Conservation (phyloP, 2,888 invertebrate genomes). For the Sclerodermus sp. region DNA sequence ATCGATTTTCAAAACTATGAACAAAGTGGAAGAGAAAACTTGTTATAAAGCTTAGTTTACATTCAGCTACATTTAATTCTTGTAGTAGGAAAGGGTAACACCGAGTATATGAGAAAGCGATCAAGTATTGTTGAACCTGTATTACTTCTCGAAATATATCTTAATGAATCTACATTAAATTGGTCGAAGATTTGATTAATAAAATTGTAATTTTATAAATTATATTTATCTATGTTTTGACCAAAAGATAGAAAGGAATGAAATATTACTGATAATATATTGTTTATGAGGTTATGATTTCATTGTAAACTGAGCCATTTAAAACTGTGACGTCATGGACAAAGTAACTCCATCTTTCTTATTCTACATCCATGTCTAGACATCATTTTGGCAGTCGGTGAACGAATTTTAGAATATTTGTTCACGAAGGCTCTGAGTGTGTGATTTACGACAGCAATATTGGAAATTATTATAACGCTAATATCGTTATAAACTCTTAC, state of each 20-base stretch:
- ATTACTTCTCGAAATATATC: too few relatives aligned
- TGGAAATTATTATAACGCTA: background rate
- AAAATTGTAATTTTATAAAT: too few relatives aligned
- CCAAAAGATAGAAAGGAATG: too few relatives aligned
- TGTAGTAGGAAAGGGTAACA: too few relatives aligned
- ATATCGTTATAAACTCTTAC: slow-evolving; percentile 16
- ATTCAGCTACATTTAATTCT: too few relatives aligned
- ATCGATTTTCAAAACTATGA: slow-evolving; percentile 34
- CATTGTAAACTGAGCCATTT: slow-evolving; percentile 6
- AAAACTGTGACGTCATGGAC: slow-evolving; percentile 22
- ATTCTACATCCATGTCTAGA: background rate
- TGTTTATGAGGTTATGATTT: background rate
- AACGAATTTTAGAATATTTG: slow-evolving; percentile 25
- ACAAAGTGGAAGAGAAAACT: slow-evolving; percentile 2
- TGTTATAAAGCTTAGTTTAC: too few relatives aligned
- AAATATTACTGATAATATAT: too few relatives aligned
- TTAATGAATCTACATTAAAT: too few relatives aligned
- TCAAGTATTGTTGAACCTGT: too few relatives aligned
- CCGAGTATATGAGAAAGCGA: too few relatives aligned
- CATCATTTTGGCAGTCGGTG: slow-evolving; percentile 30
- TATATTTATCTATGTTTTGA: too few relatives aligned
- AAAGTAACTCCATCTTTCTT: slow-evolving; percentile 21
- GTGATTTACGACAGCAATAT: slow-evolving; percentile 8
- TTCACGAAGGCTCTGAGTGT: slow-evolving; percentile 19
- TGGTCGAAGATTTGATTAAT: too few relatives aligned